Conservation (phyloP, 2,113 vertebrate genomes). For the Egretta garzetta region DNA sequence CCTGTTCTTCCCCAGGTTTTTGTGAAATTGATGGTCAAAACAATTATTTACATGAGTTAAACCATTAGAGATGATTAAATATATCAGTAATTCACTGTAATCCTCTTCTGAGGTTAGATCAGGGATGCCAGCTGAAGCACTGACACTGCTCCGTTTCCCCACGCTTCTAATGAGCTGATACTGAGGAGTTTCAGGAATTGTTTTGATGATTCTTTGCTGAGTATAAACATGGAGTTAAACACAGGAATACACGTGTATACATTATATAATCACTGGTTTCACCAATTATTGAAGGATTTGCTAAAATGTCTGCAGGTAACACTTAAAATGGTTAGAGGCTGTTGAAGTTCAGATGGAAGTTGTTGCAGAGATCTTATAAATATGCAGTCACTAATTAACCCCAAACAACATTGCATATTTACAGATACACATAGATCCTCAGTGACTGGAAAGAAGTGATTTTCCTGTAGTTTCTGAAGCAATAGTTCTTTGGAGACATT, state of each 20-base stretch:
- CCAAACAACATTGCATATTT: background rate
- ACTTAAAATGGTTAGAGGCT: background rate
- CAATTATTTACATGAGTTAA: background rate
- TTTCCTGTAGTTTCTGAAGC: background rate
- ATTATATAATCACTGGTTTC: background rate
- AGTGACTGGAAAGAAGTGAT: background rate
- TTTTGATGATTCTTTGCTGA: background rate
- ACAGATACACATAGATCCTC: background rate
- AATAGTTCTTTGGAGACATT: background rate
- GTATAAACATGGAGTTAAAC: background rate
- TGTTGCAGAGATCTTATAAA: background rate
- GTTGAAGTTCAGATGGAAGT: background rate
- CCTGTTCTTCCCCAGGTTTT: background rate
- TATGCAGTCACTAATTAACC: background rate
- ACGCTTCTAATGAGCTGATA: background rate
- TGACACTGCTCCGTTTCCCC: background rate
- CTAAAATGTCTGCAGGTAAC: background rate
- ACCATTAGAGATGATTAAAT: background rate
- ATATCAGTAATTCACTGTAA: background rate
- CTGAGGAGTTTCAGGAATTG: background rate
- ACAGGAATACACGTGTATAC: background rate
- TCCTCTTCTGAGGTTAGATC: background rate
- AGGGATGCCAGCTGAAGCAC: background rate
- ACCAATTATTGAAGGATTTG: background rate
- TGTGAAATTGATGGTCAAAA: background rate